Conservation (phyloP, 2,888 invertebrate species). For the Phyllotreta cruciferae region DNA sequence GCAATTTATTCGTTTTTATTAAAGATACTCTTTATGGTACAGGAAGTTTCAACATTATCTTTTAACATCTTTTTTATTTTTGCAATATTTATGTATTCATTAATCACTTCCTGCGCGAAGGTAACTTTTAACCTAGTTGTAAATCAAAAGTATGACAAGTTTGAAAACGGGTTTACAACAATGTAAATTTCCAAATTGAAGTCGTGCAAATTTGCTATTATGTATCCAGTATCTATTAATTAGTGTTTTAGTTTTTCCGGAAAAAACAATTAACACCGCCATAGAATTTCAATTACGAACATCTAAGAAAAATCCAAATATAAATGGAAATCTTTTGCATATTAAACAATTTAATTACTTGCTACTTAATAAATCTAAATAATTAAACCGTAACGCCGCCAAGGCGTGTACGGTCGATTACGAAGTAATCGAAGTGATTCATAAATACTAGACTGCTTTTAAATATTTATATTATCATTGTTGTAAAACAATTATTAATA, state of each 20-base stretch:
- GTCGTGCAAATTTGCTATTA: background rate
- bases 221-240: slow-evolving; percentile 1
- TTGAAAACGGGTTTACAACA: slow-evolving; percentile 27
- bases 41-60: slow-evolving; percentile 32
- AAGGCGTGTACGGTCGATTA: slow-evolving; percentile 4
- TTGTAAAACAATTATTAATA: slow-evolving; percentile 35
- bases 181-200: slow-evolving; percentile 25
- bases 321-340: no score
- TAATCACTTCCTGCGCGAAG: slow-evolving; percentile 34
- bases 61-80: slow-evolving; percentile 29
- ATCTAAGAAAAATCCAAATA: no score
- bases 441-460: slow-evolving; percentile 20
- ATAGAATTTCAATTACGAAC: no score
- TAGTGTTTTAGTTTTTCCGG: background rate
- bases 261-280: background rate
- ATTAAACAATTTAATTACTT: no score
- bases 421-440: slow-evolving; percentile 24
- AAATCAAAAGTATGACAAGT: slow-evolving; percentile 27
- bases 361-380: no score
- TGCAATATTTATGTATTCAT: slow-evolving; percentile 37
- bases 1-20: slow-evolving; percentile 11
- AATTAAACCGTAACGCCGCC: no score
- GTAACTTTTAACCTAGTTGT: slow-evolving; percentile 34
- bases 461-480: slow-evolving; percentile 23
- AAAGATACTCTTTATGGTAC: slow-evolving; percentile 10